Percentiles rank a stretch among this genome's conserved stretches.
phyloP scores from a whole-genome alignment of 2,888 invertebrate species.

The Chydorus sphaericus region DNA sequence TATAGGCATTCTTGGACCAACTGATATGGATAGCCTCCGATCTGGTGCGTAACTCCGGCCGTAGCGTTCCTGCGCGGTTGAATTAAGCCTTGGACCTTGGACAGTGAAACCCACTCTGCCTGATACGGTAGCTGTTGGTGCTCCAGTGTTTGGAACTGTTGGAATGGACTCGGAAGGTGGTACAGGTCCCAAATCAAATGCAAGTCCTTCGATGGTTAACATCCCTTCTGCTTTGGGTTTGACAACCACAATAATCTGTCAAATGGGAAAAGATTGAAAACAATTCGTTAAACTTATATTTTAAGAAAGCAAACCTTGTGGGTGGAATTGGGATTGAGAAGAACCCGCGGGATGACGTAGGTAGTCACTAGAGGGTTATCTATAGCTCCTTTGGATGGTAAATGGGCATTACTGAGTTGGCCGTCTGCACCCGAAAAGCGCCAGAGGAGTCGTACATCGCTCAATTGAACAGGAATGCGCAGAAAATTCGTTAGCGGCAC shows the following conservation, averaged over 20 bases:
- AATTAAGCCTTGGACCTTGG: constrained; percentile 41
- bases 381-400: no score
- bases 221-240: constrained; percentile 1
- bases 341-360: neutral
- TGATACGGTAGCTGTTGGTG: constrained; percentile 25
- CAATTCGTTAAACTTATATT: neutral
- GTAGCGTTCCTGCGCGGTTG: constrained; percentile 35
- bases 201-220: constrained; percentile 7
- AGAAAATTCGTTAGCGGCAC: constrained; percentile 60
- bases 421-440: constrained; percentile 32
- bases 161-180: constrained; percentile 15
- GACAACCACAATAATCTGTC: constrained; percentile 3
- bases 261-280: neutral
- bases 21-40: constrained; percentile 53
- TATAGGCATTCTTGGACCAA: constrained; percentile 65
- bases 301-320: neutral
- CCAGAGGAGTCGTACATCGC: constrained; percentile 59
- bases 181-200: constrained; percentile 10
- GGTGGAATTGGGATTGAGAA: constrained; percentile 1
- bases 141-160: no score
- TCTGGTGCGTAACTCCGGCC: constrained; percentile 40
- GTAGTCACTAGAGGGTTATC: constrained; percentile 1
- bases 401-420: neutral
- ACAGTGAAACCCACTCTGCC: constrained; percentile 33
- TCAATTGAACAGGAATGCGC: constrained; percentile 51